Conservation (phyloP, 2,797 vertebrate species). For the Chaetodon trifasciatus region DNA sequence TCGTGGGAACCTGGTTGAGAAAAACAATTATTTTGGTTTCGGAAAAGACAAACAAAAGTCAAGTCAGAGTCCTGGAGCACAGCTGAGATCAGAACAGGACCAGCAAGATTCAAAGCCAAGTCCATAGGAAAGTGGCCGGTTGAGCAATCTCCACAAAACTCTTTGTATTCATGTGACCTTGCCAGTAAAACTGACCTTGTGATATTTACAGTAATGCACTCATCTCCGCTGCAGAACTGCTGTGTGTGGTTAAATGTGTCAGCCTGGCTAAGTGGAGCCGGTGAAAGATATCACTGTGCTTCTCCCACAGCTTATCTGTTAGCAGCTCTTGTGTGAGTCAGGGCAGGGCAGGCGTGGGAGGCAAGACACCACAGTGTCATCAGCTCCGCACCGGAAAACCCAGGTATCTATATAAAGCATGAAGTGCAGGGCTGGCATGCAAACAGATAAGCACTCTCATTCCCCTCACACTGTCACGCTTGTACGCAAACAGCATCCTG, state of each 20-base stretch:
- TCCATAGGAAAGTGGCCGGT: constrained; percentile 6
- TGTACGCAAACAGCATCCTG: constrained; percentile 12
- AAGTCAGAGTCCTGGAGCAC: background rate
- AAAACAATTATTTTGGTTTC: constrained; percentile 1
- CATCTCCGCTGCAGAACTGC: constrained; percentile 24
- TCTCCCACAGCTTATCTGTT: constrained; percentile 75
- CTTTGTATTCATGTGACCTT: constrained; percentile 26
- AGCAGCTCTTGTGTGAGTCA: constrained; percentile 71
- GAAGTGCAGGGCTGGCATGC: constrained; percentile 50
- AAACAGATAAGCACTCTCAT: constrained; percentile 60
- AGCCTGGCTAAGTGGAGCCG: constrained; percentile 46
- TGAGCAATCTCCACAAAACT: constrained; percentile 18
- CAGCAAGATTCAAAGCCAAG: background rate
- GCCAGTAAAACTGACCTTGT: constrained; percentile 40
- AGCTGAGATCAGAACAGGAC: background rate
- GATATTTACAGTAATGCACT: constrained; percentile 58
- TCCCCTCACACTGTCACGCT: constrained; percentile 44
- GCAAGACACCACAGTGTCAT: constrained; percentile 72
- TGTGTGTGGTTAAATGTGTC: constrained; percentile 53
- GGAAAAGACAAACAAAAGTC: background rate
- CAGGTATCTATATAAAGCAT: constrained; percentile 75
- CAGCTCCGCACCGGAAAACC: constrained; percentile 67
- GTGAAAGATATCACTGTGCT: constrained; percentile 45
- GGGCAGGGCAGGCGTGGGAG: constrained; percentile 69
- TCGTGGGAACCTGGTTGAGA: background rate